phyloP scores from a whole-genome alignment of 1,140 invertebrate species.

The Episyrphus balteatus region DNA sequence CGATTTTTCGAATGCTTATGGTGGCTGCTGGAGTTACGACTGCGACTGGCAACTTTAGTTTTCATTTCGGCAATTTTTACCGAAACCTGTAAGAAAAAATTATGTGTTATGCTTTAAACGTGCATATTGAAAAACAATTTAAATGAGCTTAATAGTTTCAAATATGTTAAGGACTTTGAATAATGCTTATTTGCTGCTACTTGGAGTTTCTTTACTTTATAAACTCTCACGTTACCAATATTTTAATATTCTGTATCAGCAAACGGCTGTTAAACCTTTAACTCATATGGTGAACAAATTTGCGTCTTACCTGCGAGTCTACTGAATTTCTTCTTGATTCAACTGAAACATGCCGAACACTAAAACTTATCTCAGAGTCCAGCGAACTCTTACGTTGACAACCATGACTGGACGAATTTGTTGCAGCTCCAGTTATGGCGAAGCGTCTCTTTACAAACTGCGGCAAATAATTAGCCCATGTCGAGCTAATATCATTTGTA shows the following conservation, averaged over 20 bases:
- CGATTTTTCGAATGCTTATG: constrained; percentile 15
- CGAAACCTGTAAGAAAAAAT: constrained; percentile 37
- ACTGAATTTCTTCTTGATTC: constrained; percentile 72
- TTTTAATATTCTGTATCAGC: too few relatives aligned
- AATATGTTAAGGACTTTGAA: too few relatives aligned
- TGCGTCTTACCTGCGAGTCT: constrained; percentile 61
- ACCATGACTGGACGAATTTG: constrained; percentile 45
- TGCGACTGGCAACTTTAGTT: constrained; percentile 50
- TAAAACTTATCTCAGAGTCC: constrained; percentile 74
- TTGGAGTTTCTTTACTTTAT: too few relatives aligned
- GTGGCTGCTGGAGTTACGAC: constrained; percentile 15
- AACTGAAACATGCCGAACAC: constrained; percentile 63
- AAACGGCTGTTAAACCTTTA: too few relatives aligned
- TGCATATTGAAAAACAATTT: too few relatives aligned
- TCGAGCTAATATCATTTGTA: constrained; percentile 64
- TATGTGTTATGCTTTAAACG: not conserved
- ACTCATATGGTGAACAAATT: not conserved
- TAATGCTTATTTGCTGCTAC: too few relatives aligned
- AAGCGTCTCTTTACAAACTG: constrained; percentile 72
- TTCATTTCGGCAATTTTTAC: constrained; percentile 71
- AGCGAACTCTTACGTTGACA: constrained; percentile 45
- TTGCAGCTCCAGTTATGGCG: constrained; percentile 53
- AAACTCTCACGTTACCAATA: too few relatives aligned
- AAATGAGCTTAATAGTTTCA: too few relatives aligned
- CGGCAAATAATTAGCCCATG: constrained; percentile 79